A percentile compares a stretch with the other conserved stretches of the same genome.
Conservation (phyloP, 2,888 invertebrate genomes). For the Elgonia sp. region DNA sequence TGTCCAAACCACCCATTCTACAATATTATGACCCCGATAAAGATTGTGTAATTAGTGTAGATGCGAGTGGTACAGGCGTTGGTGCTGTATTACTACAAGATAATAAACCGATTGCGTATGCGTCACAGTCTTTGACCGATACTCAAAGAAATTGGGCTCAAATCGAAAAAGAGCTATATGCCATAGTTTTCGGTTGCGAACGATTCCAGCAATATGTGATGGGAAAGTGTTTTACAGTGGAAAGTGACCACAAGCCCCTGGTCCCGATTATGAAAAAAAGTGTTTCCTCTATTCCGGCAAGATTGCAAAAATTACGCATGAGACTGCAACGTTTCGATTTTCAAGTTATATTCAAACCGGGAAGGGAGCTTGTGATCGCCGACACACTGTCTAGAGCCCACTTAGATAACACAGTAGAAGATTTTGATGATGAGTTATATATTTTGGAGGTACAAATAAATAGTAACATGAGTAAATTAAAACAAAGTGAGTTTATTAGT, state of each 20-base stretch:
- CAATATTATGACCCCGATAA: too few species aligned
- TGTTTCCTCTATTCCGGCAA: conserved; percentile 25
- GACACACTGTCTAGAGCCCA: conserved; percentile 75
- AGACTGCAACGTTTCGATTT: conserved; percentile 72
- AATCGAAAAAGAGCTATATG: conserved; percentile 75
- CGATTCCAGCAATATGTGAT: conserved; percentile 74
- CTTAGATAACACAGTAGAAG: conserved; percentile 3
- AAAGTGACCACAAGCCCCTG: conserved; percentile 80
- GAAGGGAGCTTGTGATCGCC: conserved; percentile 74
- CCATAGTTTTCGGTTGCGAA: conserved; percentile 75
- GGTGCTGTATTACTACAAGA: too few species aligned
- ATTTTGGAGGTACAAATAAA: conserved; percentile 55
- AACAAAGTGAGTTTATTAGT: conserved; percentile 44
- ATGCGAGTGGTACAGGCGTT: too few species aligned
- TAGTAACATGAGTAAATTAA: conserved; percentile 56
- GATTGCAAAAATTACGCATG: conserved; percentile 74
- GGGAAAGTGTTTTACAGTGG: conserved; percentile 71
- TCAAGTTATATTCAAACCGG: conserved; percentile 70
- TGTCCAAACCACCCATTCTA: too few species aligned
- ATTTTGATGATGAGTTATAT: conserved; percentile 60
- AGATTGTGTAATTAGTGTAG: too few species aligned
- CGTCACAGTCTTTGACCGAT: conserved; percentile 53
- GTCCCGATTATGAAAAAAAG: conserved; percentile 55
- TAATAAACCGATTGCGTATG: conserved; percentile 75
- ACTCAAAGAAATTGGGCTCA: conserved; percentile 72